Evolutionary conservation across 2,888 invertebrate species (phyloP), one percentile per base, ranked within the genome.

Genomic region (Agrotis puta): DNA sequence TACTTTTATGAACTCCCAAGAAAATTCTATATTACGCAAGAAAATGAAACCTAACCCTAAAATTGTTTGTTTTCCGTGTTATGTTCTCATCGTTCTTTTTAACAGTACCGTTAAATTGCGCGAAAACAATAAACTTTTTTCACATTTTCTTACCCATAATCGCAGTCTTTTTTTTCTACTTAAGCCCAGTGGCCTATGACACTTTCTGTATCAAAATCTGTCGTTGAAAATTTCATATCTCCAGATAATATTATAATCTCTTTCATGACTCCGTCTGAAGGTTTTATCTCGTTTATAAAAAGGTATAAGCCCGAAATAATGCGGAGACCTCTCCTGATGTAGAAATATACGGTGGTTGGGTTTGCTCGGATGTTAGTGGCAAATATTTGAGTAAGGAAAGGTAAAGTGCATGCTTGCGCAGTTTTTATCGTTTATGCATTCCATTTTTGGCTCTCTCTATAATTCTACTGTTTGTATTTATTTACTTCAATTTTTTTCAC

Each of bases 231-330:
- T 75, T 77, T 79, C 70, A 64, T 84, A 77, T 81, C 68, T 70
- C 69, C 66, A 75, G 71, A 82, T 79, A 79, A 84, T 84, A 80
- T 83, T 80, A 77, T 83, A 83, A 85, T 85, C 86, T 80, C 70
- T 78, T 80, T 76, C 76, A 76, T 74, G 74, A 69, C 70, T 69
- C 47, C 69, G 76, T 76, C 73, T 77, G 68, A 84, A 79, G 79
- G 85, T 51, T 85, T 79, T 79, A 85, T 84, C 86, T 84, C 86
- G 79, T 87, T 86, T 86, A 83, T 85, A 82, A 87, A 87, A 81
- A 65, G 80, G 77, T 74, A 84, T 85, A 83, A 85, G 79, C 81
- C 84, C 85, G 76, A 87, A 85, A 88, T 87, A 88, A 88, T 85
- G 82, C 79, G 73, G 58, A 69, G 73, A 81, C 75, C 75, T 83